These are phyloP conservation scores for Odobenus rosmarus DNA, from an alignment of 2,113 vertebrate genomes.

Conservation along the genomic window DNA sequence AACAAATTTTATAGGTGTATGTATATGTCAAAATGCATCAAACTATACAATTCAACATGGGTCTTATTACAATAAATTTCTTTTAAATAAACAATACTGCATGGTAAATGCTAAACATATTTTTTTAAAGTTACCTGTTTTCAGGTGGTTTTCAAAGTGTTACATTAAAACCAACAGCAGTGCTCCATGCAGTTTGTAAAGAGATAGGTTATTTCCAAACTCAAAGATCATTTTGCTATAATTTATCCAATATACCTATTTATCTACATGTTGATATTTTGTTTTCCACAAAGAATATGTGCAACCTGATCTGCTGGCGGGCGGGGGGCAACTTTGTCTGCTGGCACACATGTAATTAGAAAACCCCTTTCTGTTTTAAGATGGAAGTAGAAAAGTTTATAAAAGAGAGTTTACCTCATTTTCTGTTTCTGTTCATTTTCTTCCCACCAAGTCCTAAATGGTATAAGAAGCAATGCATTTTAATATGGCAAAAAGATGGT, in stretches of 20 bases:
- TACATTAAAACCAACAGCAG: neutral
- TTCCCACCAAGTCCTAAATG: neutral
- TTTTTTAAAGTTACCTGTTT: neutral
- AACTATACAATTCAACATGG: neutral
- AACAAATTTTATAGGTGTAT: neutral
- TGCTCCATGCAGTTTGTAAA: neutral
- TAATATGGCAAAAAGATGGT: slow-evolving; percentile 35
- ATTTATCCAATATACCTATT: neutral
- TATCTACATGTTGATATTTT: neutral
- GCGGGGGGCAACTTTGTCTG: neutral
- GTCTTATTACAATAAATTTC: neutral
- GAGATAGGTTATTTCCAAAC: neutral
- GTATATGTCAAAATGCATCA: neutral
- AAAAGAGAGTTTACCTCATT: slow-evolving; percentile 1
- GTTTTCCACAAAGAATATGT: neutral
- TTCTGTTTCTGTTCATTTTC: slow-evolving; percentile 1
- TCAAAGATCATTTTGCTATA: neutral
- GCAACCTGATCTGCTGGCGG: neutral
- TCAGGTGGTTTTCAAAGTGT: neutral
- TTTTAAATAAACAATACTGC: neutral
- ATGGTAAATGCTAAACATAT: neutral
- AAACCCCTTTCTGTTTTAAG: neutral
- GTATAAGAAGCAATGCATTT: neutral
- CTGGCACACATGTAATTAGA: neutral
- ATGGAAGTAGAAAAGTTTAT: neutral